phyloP scores from a whole-genome alignment of 2,113 vertebrate genomes.

The Sylvia atricapilla region DNA sequence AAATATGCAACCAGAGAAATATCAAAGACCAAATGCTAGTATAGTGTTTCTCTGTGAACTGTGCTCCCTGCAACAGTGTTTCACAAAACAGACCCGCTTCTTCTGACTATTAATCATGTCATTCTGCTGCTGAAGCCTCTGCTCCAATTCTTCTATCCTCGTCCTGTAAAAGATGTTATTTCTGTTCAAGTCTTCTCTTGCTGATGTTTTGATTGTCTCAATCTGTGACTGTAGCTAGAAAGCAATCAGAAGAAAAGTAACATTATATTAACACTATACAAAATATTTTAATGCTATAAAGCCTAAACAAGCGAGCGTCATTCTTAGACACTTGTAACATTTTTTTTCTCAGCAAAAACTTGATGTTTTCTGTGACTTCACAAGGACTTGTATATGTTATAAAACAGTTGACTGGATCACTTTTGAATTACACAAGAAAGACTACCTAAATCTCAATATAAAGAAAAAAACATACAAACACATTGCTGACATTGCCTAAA shows the following conservation, averaged over 20 bases:
- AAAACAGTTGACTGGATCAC: not conserved
- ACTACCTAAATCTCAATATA: not conserved
- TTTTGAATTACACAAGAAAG: not conserved
- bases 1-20: not conserved
- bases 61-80: not conserved
- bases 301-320: not conserved
- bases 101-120: slow-evolving; percentile 77
- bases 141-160: slow-evolving; percentile 78
- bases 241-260: not conserved
- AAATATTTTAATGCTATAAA: not conserved
- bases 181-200: slow-evolving; percentile 73
- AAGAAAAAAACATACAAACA: not conserved
- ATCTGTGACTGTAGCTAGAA: slow-evolving; percentile 80
- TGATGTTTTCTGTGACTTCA: not conserved
- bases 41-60: not conserved
- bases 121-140: slow-evolving; percentile 82
- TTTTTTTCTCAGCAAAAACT: not conserved
- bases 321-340: not conserved
- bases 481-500: not conserved
- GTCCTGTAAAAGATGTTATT: slow-evolving; percentile 73
- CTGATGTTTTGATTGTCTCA: slow-evolving; percentile 69
- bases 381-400: not conserved
- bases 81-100: slow-evolving; percentile 77
- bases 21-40: not conserved
- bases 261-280: not conserved